Percentiles rank a stretch among this genome's conserved stretches.
phyloP scores from a whole-genome alignment of 2,113 vertebrate genomes.

The Lasiurus borealis region DNA sequence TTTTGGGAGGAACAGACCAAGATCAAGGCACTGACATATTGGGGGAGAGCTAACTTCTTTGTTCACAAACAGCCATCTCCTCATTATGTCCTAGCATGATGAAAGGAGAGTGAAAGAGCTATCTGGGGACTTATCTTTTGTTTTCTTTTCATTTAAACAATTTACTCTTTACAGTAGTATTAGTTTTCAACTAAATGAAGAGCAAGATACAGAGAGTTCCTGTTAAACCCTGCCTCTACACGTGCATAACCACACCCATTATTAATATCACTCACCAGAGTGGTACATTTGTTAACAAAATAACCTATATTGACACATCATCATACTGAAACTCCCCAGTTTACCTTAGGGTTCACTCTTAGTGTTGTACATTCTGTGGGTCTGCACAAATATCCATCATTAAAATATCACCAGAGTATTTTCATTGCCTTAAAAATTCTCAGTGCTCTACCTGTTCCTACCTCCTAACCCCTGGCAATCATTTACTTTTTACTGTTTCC shows the following conservation, averaged over 20 bases:
- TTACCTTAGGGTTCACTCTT: neutral
- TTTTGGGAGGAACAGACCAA: neutral
- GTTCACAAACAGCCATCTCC: neutral
- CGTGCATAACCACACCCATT: neutral
- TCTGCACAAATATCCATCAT: neutral
- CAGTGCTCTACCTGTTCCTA: neutral
- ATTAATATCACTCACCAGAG: neutral
- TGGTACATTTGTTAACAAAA: neutral
- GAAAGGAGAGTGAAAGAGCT: neutral
- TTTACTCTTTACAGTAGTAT: neutral
- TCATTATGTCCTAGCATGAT: too few relatives aligned
- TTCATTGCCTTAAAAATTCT: neutral
- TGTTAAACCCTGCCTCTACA: neutral
- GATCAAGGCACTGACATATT: neutral
- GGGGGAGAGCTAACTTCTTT: neutral
- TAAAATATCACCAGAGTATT: too few relatives aligned
- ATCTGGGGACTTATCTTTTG: neutral
- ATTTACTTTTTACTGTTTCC: neutral
- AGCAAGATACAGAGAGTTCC: neutral
- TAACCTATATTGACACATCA: neutral
- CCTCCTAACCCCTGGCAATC: neutral
- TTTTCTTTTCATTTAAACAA: neutral
- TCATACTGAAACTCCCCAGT: neutral
- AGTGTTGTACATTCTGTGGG: neutral
- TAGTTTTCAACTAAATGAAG: neutral